These are phyloP conservation scores for Unio delphinus DNA, from an alignment of 2,888 invertebrate genomes.

Conservation along the genomic window DNA sequence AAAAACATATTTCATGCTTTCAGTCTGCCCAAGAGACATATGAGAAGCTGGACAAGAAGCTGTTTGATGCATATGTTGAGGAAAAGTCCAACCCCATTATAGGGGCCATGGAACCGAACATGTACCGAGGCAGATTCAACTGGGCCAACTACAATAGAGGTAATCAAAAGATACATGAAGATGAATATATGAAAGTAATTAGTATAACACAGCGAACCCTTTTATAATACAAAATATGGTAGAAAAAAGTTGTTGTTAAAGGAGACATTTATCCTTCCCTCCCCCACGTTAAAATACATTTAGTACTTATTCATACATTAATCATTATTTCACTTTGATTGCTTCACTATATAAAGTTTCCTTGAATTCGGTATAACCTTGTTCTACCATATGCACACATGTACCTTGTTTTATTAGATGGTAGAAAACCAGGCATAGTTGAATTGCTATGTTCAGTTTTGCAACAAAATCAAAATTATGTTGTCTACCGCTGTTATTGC, in stretches of 20 bases:
- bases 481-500: no score
- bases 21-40: slow-evolving; percentile 67
- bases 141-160: slow-evolving; percentile 75
- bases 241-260: neutral
- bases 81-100: slow-evolving; percentile 94
- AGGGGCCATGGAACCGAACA: slow-evolving; percentile 95
- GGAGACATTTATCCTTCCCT: neutral
- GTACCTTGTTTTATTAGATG: no score
- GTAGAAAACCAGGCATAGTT: no score
- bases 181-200: neutral
- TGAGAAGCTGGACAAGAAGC: slow-evolving; percentile 63
- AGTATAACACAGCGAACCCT: neutral
- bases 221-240: neutral
- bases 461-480: no score
- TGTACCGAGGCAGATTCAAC: slow-evolving; percentile 92
- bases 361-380: no score
- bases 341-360: no score
- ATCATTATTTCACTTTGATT: no score
- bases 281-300: neutral
- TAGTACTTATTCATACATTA: no score
- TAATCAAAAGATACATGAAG: slow-evolving; percentile 15
- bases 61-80: slow-evolving; percentile 76
- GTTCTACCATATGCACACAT: no score
- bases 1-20: slow-evolving; percentile 6
- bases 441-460: no score